These are phyloP conservation scores for Delichon dasypus DNA, from an alignment of 2,797 vertebrate genomes.

Conservation along the genomic window DNA sequence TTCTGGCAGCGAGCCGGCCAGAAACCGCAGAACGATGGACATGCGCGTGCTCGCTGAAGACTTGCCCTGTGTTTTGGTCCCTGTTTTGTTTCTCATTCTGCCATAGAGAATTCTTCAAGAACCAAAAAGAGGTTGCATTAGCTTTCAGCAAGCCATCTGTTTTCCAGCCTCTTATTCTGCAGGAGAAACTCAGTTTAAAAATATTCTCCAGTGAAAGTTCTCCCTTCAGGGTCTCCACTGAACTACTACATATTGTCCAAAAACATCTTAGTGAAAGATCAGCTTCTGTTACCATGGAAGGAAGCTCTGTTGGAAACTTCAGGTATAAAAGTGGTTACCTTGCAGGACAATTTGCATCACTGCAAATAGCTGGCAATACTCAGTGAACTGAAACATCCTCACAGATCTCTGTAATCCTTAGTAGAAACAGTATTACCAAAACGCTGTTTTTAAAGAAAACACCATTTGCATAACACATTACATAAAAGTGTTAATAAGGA, in stretches of 20 bases:
- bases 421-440: neutral
- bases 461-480: neutral
- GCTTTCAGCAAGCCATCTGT: neutral
- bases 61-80: slow-evolving; percentile 93
- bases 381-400: neutral
- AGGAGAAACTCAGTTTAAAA: neutral
- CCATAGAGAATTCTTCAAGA: slow-evolving; percentile 90
- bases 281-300: neutral
- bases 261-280: neutral
- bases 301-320: neutral
- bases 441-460: neutral
- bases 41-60: slow-evolving; percentile 82
- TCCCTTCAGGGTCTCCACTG: neutral
- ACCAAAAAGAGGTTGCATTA: slow-evolving; percentile 41
- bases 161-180: neutral
- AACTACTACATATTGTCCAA: neutral
- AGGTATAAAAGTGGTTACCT: neutral
- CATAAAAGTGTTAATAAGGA: neutral
- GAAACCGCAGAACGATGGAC: slow-evolving; percentile 91
- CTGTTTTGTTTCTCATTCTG: slow-evolving; percentile 91
- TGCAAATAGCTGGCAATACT: neutral
- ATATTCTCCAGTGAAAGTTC: neutral
- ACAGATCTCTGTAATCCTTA: neutral
- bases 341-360: neutral
- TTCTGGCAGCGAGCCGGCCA: slow-evolving; percentile 86